Conservation (phyloP, 1,140 invertebrate species). For the Choristoneura fumiferana region DNA sequence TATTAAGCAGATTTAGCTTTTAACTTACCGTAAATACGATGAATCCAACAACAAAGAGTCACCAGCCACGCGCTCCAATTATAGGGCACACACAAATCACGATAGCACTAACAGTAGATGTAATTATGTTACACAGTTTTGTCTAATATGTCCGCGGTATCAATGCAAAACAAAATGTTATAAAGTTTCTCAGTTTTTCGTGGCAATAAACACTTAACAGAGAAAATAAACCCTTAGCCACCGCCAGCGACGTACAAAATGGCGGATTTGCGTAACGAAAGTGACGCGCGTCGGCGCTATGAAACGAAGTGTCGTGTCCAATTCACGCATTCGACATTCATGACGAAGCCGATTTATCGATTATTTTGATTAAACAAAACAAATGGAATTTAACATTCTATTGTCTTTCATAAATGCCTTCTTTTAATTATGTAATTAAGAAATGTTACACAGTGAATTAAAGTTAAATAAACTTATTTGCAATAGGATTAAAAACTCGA, state of each 20-base stretch:
- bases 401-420: no score
- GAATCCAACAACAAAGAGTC: constrained; percentile 76
- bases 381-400: no score
- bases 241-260: constrained; percentile 78
- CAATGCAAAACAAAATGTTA: constrained; percentile 48
- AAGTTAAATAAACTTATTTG: no score
- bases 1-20: constrained; percentile 32
- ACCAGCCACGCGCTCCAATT: constrained; percentile 76
- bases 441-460: no score
- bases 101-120: constrained; percentile 65
- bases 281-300: constrained; percentile 59
- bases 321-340: constrained; percentile 7
- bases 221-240: constrained; percentile 70
- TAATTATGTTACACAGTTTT: constrained; percentile 55
- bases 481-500: no score
- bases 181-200: constrained; percentile 66
- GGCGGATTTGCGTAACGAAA: constrained; percentile 75
- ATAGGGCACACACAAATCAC: constrained; percentile 74
- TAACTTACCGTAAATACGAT: constrained; percentile 71
- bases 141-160: constrained; percentile 53
- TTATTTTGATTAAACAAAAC: not conserved
- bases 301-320: not conserved
- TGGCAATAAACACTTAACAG: constrained; percentile 66
- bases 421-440: no score
- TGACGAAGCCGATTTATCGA: not conserved